Evolutionary conservation across 2,888 invertebrate genomes (phyloP).

Genomic region (Drosophila paranaensis): DNA sequence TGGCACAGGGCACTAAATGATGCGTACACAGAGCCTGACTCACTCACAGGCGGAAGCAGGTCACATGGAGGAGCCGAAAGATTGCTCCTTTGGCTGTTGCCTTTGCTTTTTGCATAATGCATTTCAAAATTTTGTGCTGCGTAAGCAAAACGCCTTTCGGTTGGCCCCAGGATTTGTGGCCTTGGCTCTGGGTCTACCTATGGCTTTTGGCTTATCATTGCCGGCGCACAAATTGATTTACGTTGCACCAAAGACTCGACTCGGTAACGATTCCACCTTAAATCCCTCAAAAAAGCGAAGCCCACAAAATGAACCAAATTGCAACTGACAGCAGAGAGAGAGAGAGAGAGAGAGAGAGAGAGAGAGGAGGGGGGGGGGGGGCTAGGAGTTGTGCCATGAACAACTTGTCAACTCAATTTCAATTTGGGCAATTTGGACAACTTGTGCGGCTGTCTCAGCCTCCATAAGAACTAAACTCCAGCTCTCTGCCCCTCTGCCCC

Average conservation of each 20-base stretch:
- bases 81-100: conserved; percentile 18
- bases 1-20: conserved; percentile 61
- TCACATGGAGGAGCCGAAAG: conserved; percentile 49
- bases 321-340: conserved; percentile 19
- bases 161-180: conserved; percentile 56
- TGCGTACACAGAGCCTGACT: conserved; percentile 46
- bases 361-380: too few species aligned
- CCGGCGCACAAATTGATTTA: conserved; percentile 69
- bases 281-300: conserved; percentile 1
- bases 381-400: conserved; percentile 37
- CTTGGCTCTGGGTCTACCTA: conserved; percentile 46
- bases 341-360: background rate
- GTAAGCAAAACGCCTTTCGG: conserved; percentile 64
- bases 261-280: background rate
- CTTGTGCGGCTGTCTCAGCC: conserved; percentile 69
- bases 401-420: conserved; percentile 80
- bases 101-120: conserved; percentile 63
- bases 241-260: conserved; percentile 6
- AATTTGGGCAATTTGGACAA: conserved; percentile 80
- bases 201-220: conserved; percentile 42
- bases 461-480: conserved; percentile 22
- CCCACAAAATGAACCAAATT: conserved; percentile 31
- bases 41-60: conserved; percentile 42
- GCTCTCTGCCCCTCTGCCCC: conserved; percentile 7
- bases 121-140: conserved; percentile 69